phyloP scores from a whole-genome alignment of 2,888 invertebrate species.

The Himalopsyche anomala region DNA sequence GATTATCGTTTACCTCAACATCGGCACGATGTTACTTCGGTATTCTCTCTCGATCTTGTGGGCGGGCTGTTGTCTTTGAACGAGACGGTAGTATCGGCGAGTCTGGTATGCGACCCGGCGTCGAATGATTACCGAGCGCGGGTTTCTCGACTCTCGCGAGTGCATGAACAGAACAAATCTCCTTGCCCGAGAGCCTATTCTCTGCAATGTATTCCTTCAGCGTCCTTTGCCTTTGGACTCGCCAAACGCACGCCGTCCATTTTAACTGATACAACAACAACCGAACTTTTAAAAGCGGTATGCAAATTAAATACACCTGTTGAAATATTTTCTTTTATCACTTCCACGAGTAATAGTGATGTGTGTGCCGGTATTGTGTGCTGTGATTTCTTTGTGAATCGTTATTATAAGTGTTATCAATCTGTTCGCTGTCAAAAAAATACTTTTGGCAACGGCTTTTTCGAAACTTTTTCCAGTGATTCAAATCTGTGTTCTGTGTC shows the following conservation, averaged over 20 bases:
- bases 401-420: conserved; percentile 5
- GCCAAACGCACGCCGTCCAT: conserved; percentile 40
- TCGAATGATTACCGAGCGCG: conserved; percentile 41
- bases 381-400: conserved; percentile 37
- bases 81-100: conserved; percentile 46
- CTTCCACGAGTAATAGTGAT: background rate
- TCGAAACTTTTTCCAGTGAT: conserved; percentile 35
- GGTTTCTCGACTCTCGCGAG: conserved; percentile 35
- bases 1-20: conserved; percentile 9
- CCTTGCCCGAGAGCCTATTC: conserved; percentile 31
- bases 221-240: conserved; percentile 43
- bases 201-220: conserved; percentile 24
- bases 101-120: conserved; percentile 59
- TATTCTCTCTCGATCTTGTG: background rate
- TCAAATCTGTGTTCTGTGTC: background rate
- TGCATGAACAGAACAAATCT: conserved; percentile 33
- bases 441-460: conserved; percentile 33
- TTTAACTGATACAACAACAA: conserved; percentile 35
- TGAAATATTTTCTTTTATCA: background rate
- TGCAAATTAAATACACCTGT: conserved; percentile 38
- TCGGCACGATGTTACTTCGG: background rate
- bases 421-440: conserved; percentile 35
- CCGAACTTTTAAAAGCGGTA: conserved; percentile 1
- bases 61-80: conserved; percentile 31
- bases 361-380: conserved; percentile 29